Evolutionary conservation across 2,888 invertebrate species (phyloP), one percentile per base, ranked within the genome.

Genomic region (Oscheius myriophilus): DNA sequence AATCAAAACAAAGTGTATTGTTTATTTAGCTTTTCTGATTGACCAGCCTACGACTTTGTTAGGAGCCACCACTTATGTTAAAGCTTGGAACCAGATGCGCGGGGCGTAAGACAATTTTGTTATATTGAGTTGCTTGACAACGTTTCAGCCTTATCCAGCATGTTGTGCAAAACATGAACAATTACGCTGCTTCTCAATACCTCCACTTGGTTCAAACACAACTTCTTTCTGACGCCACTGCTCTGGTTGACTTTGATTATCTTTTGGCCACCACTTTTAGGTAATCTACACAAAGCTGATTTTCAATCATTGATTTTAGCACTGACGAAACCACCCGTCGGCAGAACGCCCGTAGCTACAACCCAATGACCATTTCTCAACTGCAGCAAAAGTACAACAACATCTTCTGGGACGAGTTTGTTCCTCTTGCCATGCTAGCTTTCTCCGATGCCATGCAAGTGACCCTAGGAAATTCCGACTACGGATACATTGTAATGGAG

Each of bases 31-130:
- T 9, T 71, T 82, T 43, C 75, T 73, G 39, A 57, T 84, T 41
- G 84, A 84, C 66, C 84, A 84, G 65, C 79, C 81, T 12, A 70
- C 80, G 9, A 78, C 80, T 16, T 69, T 75, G 16, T 42, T 43
- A 6, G 67, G 70, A 11, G 69, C 73, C 57, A 76, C 76, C 1
- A 81, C 77, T 62, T 80, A 80, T 57, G 26, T 66, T 16, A 82
- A 82, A 54, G 68, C 69, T 2, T 81, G 77, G 77, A 61, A 72
- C 23, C n/a, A 55, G 14, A 46, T 25, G 9, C 45, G 39, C 9
- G 16, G 18, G 25, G 39, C 9, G 26, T 9, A 26, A 12, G 26
- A 12, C 1, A 12, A 25, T 25, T 14, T 11, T n/a, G 54, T 11
- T 53, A 3, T 53, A 21, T 6, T 55, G 11, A 46, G 1, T 25